These are phyloP conservation scores for Halcyon smyrnensis DNA, from an alignment of 2,797 vertebrate genomes.

Conservation along the genomic window DNA sequence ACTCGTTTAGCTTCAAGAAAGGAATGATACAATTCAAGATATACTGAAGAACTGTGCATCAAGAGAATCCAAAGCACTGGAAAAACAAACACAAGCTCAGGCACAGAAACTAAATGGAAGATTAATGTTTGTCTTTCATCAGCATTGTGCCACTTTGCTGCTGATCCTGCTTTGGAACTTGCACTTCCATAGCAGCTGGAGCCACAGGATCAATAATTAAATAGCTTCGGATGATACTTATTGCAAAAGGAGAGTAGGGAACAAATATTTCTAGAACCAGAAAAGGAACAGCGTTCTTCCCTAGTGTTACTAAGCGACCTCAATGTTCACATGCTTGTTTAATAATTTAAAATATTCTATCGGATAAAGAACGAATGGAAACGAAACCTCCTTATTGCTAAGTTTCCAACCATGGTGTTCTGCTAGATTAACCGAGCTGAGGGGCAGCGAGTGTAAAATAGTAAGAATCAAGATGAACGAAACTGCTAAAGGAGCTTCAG, in stretches of 20 bases:
- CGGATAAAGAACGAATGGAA: neutral
- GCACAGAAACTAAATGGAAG: neutral
- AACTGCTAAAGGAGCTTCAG: neutral
- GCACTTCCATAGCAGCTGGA: neutral
- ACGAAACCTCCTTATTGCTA: neutral
- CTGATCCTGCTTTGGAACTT: neutral
- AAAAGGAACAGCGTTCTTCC: neutral
- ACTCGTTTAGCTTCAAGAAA: neutral
- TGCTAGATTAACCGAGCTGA: neutral
- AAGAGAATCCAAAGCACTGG: neutral
- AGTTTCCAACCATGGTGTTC: neutral
- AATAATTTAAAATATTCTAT: neutral
- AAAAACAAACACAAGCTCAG: neutral
- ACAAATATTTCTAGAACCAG: neutral
- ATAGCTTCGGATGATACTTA: neutral
- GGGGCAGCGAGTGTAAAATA: rapidly evolving
- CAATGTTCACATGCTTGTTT: neutral
- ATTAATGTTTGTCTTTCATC: neutral
- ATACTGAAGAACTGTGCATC: neutral
- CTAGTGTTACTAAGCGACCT: neutral
- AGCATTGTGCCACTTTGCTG: neutral
- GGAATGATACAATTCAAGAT: neutral
- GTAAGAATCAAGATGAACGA: neutral
- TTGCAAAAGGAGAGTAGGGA: neutral
- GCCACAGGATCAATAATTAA: neutral